A percentile compares a stretch with the other conserved stretches of the same genome.
These are phyloP conservation scores for Fulica atra DNA, from an alignment of 2,113 vertebrate genomes.

Conservation along the genomic window DNA sequence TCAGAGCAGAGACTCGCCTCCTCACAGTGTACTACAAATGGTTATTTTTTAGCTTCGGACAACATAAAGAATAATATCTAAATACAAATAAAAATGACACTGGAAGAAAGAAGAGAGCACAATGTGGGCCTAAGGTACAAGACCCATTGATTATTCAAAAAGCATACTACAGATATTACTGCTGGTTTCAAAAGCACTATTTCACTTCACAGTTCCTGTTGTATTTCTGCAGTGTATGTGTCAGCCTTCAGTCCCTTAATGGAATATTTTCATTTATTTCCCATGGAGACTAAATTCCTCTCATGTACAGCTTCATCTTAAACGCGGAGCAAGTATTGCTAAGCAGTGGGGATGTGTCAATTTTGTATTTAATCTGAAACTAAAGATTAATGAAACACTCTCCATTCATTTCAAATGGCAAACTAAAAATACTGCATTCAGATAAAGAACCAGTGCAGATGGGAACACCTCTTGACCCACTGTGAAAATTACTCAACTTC, in stretches of 20 bases:
- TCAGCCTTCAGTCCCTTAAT: neutral
- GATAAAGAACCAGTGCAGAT: neutral
- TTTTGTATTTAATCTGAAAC: neutral
- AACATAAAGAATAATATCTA: neutral
- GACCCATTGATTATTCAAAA: neutral
- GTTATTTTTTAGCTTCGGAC: neutral
- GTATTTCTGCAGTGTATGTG: neutral
- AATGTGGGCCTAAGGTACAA: neutral
- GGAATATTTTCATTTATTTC: neutral
- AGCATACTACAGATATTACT: neutral
- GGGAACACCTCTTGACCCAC: neutral
- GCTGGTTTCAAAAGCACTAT: neutral
- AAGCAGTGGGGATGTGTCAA: neutral
- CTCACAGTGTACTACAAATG: neutral
- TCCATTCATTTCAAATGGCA: neutral
- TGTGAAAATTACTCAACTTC: neutral
- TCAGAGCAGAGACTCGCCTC: neutral
- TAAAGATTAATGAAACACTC: neutral
- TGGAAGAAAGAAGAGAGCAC: neutral
- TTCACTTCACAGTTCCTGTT: neutral
- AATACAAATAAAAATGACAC: neutral
- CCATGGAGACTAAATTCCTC: neutral
- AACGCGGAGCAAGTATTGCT: neutral
- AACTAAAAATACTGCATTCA: neutral
- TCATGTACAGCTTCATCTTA: neutral